Base-by-base conservation (phyloP, 2,888 invertebrate species). In the Dasysyrphus albostriatus region DNA sequence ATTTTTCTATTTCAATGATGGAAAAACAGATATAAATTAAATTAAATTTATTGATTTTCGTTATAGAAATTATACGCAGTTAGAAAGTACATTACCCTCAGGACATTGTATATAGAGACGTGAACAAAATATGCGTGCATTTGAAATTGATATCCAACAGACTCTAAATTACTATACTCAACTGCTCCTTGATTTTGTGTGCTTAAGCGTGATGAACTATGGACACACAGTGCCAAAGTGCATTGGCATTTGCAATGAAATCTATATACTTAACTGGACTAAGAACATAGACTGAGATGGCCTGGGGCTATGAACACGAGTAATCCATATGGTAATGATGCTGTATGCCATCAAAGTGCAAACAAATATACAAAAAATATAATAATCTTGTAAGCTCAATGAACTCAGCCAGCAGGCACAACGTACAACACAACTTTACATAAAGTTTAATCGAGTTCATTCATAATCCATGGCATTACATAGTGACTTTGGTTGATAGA, bases 361-460 rank as follows among this genome's bases (percentile, higher is more conserved):
- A 14, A 29, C 9, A 14, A 24, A 29, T 29, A 29, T 29, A n/a
- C n/a, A n/a, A 54, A 29, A 24, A 6, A 51, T 3, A 44, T n/a
- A 44, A n/a, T n/a, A 44, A 7, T 14, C 19, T 24, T 51, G 12
- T 49, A 19, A 29, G 54, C 24, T 14, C 29, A 14, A 14, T 54
- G 54, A 54, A 54, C 54, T 54, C n/a, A n/a, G n/a, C 24, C 54
- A 29, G 29, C 29, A 14, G 54, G 14, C 6, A 54, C n/a, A 54
- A 54, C 14, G 14, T 2, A 54, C n/a, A 54, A 54, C 14, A 29
- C 7, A 54, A 54, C 29, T 54, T 54, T 54, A 14, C 54, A 54
- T 54, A 54, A 54, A 54, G 54, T 54, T 54, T 54, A 32, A 54
- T 54, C 54, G n/a, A 32, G 29, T 54, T 54, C 54, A 54, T 14